Base-by-base conservation (phyloP, 2,888 invertebrate species). In the Polydrusus tereticollis region DNA sequence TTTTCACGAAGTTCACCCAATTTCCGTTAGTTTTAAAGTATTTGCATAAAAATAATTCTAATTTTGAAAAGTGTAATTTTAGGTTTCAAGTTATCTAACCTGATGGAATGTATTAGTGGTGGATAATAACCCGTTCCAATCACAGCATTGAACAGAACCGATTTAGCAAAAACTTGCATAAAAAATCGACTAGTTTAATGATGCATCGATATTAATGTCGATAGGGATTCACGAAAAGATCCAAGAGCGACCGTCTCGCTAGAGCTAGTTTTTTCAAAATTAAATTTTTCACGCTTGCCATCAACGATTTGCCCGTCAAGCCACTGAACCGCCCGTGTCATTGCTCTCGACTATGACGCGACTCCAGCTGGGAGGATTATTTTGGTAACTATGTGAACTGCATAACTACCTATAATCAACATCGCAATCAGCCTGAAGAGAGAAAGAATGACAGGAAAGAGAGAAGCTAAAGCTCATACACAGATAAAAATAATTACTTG, bases 331-430 rank as follows among this genome's bases (percentile, higher is more conserved):
- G 73, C 23, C 55, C 57, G 66, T 82, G 85, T 85, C 85, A 85
- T 82, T 83, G 85, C 81, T 83, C 84, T 81, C 76, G 60, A 73
- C 75, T 77, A 78, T 77, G 75, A 76, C 60, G 64, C 52, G 67
- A 62, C 52, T 21, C 26, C 58, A 70, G 41, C 74, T 65, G 63
- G 70, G 73, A 67, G 67, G 73, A 77, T 79, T 77, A 82, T 83
- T 84, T 83, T 77, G 82, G 81, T 77, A 78, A 78, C 78, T 78
- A 79, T 79, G 80, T 81, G 83, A 79, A 79, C 78, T 79, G 83
- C 82, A 83, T 83, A n/a, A n/a, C n/a, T n/a, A 81, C 23, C 47
- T 47, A 60, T 60, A 60, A 60, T 60, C 43, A 26, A 60, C 38
- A 43, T 23, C 26, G 41, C 60, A 29, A 55, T 55, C 52, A 55